Percentiles rank a stretch among this genome's conserved stretches.
phyloP scores from a whole-genome alignment of 2,113 vertebrate species.

The Toxotes jaculatrix region DNA sequence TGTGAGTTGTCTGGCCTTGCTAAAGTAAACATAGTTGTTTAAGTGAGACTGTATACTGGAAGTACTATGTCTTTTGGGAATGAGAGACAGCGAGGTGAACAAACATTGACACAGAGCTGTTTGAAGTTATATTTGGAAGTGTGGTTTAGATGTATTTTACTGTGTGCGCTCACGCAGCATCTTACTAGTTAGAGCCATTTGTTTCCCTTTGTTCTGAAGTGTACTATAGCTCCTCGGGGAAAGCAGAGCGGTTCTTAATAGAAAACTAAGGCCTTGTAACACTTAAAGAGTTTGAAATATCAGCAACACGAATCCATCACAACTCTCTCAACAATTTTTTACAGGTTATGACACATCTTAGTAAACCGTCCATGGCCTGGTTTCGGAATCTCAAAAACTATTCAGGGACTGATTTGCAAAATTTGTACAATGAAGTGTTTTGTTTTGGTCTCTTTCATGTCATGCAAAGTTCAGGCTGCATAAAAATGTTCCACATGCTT shows the following conservation, averaged over 20 bases:
- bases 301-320: constrained; percentile 32
- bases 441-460: not conserved
- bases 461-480: constrained; percentile 7
- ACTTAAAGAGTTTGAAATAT: constrained; percentile 35
- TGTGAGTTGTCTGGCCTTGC: constrained; percentile 59
- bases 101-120: constrained; percentile 70
- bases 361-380: not conserved
- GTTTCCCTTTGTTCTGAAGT: constrained; percentile 65
- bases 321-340: not conserved
- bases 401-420: not conserved
- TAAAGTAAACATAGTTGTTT: constrained; percentile 61
- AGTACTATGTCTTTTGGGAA: constrained; percentile 58
- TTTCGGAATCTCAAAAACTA: constrained; percentile 31
- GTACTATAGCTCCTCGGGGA: constrained; percentile 54
- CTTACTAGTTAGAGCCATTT: constrained; percentile 62
- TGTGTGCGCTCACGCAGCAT: not conserved
- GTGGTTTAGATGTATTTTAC: constrained; percentile 59
- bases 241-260: constrained; percentile 30
- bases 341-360: constrained; percentile 33
- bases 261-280: constrained; percentile 35
- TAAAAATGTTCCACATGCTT: constrained; percentile 2
- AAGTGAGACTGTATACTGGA: constrained; percentile 60
- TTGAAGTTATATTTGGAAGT: constrained; percentile 79
- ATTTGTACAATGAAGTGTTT: not conserved
- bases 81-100: constrained; percentile 70